Percentiles rank a stretch among this genome's conserved stretches.
These are phyloP conservation scores for Beroe forskalii DNA, from an alignment of 37 sponge, comb jelly and placozoan genomes.

Conservation along the genomic window DNA sequence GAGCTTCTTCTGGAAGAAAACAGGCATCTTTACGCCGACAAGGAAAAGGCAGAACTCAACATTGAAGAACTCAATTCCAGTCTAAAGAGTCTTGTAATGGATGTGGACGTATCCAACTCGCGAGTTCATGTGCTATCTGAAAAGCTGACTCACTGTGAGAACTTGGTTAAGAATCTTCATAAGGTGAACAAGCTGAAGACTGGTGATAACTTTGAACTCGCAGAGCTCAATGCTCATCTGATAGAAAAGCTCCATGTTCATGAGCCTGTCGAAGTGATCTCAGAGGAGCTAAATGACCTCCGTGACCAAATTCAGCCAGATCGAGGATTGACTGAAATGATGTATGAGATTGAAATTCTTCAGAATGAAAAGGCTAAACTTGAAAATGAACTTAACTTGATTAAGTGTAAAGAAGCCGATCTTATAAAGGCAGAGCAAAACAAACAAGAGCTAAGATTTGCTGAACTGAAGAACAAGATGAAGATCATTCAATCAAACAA, in stretches of 20 bases:
- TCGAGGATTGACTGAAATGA: conserved; percentile 42
- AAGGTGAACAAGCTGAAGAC: conserved; percentile 57
- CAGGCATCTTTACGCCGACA: conserved; percentile 47
- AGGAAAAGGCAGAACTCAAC: conserved; percentile 12
- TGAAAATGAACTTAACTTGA: conserved; percentile 34
- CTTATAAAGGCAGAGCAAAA: conserved; percentile 13
- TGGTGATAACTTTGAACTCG: conserved; percentile 43
- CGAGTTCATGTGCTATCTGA: not conserved
- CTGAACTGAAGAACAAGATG: conserved; percentile 52
- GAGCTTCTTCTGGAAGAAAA: conserved; percentile 49
- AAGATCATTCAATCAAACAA: conserved; percentile 38
- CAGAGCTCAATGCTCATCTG: conserved; percentile 56
- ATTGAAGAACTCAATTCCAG: conserved; percentile 48
- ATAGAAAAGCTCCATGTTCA: conserved; percentile 56
- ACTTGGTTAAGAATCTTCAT: conserved; percentile 50
- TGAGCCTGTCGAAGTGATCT: conserved; percentile 59
- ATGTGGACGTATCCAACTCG: not conserved
- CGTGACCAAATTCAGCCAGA: conserved; percentile 56
- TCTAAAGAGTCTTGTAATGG: not conserved
- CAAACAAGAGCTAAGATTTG: conserved; percentile 32
- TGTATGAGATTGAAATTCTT: conserved; percentile 60
- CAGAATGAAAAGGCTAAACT: conserved; percentile 51
- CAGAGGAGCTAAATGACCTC: conserved; percentile 42
- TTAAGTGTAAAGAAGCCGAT: conserved; percentile 28
- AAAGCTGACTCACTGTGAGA: conserved; percentile 40